phyloP scores from a whole-genome alignment of 1,140 invertebrate genomes.

The Drosophila equinoxialis region DNA sequence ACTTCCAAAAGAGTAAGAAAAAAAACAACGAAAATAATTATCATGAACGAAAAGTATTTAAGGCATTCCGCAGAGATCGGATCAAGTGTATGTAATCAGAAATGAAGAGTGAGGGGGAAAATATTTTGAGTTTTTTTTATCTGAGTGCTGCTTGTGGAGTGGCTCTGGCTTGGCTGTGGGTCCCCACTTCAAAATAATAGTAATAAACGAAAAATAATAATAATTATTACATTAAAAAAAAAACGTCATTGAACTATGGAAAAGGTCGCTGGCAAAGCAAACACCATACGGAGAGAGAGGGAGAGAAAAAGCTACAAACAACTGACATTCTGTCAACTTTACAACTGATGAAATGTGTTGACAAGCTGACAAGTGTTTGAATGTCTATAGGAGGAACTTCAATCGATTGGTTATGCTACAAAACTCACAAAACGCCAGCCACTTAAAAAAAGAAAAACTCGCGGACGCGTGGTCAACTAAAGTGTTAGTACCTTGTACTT shows the following conservation, averaged over 20 bases:
- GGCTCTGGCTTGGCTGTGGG: conserved; percentile 51
- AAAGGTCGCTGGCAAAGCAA: conserved; percentile 52
- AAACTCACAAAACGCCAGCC: conserved; percentile 7
- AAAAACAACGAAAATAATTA: conserved; percentile 56
- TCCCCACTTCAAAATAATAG: conserved; percentile 62
- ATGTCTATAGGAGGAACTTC: conserved; percentile 1
- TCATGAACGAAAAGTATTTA: conserved; percentile 51
- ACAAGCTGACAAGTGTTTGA: conserved; percentile 27
- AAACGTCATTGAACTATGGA: conserved; percentile 76
- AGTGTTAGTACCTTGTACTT: conserved; percentile 21
- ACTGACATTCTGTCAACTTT: conserved; percentile 60
- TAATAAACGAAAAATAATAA: conserved; percentile 52
- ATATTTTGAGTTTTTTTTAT: conserved; percentile 31
- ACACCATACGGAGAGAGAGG: neutral
- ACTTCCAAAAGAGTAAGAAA: neutral
- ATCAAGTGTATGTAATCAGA: conserved; percentile 64
- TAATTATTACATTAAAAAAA: conserved; percentile 49
- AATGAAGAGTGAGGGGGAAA: conserved; percentile 34
- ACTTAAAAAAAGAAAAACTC: neutral
- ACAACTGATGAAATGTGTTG: conserved; percentile 49
- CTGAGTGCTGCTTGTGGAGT: conserved; percentile 55
- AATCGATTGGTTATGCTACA: conserved; percentile 17
- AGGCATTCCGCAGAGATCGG: conserved; percentile 24
- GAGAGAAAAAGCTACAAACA: neutral
- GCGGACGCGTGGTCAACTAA: conserved; percentile 33